A percentile compares a stretch with the other conserved stretches of the same genome.
These are phyloP conservation scores for Triops longicaudatus DNA, from an alignment of 1,140 invertebrate genomes.

Conservation along the genomic window DNA sequence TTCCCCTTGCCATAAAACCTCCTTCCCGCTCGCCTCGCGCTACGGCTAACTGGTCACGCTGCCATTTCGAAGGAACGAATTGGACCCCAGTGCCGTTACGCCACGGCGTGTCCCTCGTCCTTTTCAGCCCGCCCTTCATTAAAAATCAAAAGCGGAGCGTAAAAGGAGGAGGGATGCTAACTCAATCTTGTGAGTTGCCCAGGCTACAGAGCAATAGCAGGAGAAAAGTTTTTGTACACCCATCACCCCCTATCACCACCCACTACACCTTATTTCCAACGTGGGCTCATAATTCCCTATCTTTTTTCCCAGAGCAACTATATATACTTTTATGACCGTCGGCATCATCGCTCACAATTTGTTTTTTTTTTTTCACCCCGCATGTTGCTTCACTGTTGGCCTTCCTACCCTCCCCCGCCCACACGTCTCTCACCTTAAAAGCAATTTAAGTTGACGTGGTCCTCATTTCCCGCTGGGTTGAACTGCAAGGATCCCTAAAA, in stretches of 20 bases:
- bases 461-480: conserved; percentile 9
- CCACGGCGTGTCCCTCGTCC: not conserved
- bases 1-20: not conserved
- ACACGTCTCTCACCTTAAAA: no score
- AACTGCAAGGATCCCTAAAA: not conserved
- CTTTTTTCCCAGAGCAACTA: not conserved
- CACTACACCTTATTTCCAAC: not conserved
- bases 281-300: not conserved
- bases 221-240: not conserved
- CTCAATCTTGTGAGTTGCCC: not conserved
- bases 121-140: not conserved
- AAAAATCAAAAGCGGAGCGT: not conserved
- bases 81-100: not conserved
- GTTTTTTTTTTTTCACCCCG: not conserved
- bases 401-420: not conserved
- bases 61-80: not conserved
- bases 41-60: not conserved
- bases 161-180: not conserved
- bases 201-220: not conserved
- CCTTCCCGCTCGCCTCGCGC: not conserved
- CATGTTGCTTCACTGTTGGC: not conserved
- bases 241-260: not conserved
- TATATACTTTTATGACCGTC: not conserved
- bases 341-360: not conserved
- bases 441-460: conserved; percentile 12